Evolutionary conservation across 2,113 vertebrate genomes (phyloP).

Genomic region (Danio rerio): DNA sequence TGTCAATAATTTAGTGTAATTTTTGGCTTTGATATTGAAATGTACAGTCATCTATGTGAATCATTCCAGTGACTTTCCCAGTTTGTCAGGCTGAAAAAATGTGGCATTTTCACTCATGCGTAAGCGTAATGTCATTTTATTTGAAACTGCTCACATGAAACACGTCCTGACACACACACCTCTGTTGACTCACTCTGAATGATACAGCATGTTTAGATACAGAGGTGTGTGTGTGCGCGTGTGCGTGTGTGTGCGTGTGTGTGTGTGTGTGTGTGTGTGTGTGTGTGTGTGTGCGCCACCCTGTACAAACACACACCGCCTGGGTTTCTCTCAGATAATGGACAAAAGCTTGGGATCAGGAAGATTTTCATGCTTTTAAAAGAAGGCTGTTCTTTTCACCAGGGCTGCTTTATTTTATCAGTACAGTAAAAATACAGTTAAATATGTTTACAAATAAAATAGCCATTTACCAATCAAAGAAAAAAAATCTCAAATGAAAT

Average conservation of each 20-base stretch:
- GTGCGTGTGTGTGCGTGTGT: not conserved
- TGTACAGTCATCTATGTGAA: too few relatives aligned
- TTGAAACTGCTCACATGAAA: slow-evolving; percentile 3
- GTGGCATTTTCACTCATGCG: not conserved
- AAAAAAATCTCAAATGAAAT: too few relatives aligned
- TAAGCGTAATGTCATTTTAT: not conserved
- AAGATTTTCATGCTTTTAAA: too few relatives aligned
- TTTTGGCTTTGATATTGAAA: too few relatives aligned
- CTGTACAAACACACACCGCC: slow-evolving; percentile 4
- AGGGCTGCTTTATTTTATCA: too few relatives aligned
- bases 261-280: not conserved
- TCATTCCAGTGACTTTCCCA: not conserved
- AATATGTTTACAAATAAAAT: too few relatives aligned
- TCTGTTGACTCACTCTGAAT: slow-evolving; percentile 23
- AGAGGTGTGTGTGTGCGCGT: not conserved
- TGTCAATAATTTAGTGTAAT: too few relatives aligned
- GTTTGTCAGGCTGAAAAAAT: not conserved
- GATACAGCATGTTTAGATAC: not conserved
- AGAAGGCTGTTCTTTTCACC: too few relatives aligned
- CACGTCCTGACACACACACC: slow-evolving; percentile 16
- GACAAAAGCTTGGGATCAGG: too few relatives aligned
- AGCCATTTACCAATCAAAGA: too few relatives aligned
- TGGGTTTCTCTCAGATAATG: too few relatives aligned
- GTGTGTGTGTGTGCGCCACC: not conserved
- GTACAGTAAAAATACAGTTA: too few relatives aligned